Base-by-base conservation (phyloP, 2,113 vertebrate species). In the Recurvirostra avosetta region DNA sequence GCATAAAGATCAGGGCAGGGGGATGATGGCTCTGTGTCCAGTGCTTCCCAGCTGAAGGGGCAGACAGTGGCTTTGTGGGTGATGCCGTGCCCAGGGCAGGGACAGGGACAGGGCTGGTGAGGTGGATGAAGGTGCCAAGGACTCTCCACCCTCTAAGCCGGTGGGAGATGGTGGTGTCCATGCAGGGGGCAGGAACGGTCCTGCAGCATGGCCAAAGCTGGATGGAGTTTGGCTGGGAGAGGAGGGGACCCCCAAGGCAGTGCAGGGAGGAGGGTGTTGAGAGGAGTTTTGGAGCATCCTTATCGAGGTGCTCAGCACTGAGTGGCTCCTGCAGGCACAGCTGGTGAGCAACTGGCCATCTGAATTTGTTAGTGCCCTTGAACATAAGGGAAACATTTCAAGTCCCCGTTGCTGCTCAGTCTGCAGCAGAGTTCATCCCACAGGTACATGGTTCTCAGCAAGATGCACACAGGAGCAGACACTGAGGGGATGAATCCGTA, bases 401-500 rank as follows among this genome's bases (percentile, higher is more conserved):
- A 26, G 8, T 15, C 7, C 18, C 63, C 2, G 0, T 14, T 14
- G 23, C 34, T 53, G 40, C 58, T 84, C 13, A 8, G 5, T 18
- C 15, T 29, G 36, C 34, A 75, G 19, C 53, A 90, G 14, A n/a
- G 10, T 0, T 63, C 43, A 66, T 86, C n/a, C 29, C 32, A 50
- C 40, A 49, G 2, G 12, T 38, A 15, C 9, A 4, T 25, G 8
- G 3, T 59, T 36, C 22, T 41, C 53, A 75, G 36, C 40, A 55
- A 66, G 49, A 26, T 12, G 6, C 1, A 1, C 50, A 29, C 52
- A 45, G 36, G 32, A 70, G 17, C 0, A 0, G 43, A 40, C 5
- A 8, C 17, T 0, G 4, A 3, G 3, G 1, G 13, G 19, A 25
- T 32, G 14, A 53, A 3, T 21, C 4, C 1, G 0, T 16, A 4